Conservation (phyloP, 2,797 vertebrate genomes). For the Heterohyrax brucei region DNA sequence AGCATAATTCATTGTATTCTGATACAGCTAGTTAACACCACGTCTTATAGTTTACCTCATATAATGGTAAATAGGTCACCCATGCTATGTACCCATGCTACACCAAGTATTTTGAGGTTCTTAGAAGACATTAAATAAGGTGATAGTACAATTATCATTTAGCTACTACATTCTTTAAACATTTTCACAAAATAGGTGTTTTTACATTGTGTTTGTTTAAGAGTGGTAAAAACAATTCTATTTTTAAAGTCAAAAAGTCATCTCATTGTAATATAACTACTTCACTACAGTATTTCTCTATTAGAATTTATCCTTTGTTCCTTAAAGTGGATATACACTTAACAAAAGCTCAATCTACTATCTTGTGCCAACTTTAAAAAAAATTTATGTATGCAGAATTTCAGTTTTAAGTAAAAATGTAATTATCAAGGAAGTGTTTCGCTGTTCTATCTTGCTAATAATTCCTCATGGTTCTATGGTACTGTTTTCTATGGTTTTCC, state of each 20-base stretch:
- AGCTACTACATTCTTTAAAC: constrained; percentile 49
- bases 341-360: constrained; percentile 18
- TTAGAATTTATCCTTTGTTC: constrained; percentile 29
- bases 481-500: constrained; percentile 39
- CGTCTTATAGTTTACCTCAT: constrained; percentile 64
- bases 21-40: constrained; percentile 42
- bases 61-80: background rate
- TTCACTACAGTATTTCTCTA: constrained; percentile 52
- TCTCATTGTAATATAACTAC: background rate
- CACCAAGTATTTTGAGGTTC: constrained; percentile 46
- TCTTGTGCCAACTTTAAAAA: constrained; percentile 46
- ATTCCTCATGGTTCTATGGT: background rate
- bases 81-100: background rate
- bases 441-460: constrained; percentile 23
- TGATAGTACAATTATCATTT: constrained; percentile 6
- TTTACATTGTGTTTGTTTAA: constrained; percentile 67
- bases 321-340: constrained; percentile 42
- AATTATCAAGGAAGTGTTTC: constrained; percentile 60
- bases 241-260: constrained; percentile 63
- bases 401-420: constrained; percentile 58
- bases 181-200: constrained; percentile 43
- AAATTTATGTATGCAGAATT: constrained; percentile 61
- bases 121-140: constrained; percentile 22
- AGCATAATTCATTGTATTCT: constrained; percentile 58
- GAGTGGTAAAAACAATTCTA: constrained; percentile 52